phyloP scores from a whole-genome alignment of 2,113 vertebrate genomes.

The Scolopax mira region DNA sequence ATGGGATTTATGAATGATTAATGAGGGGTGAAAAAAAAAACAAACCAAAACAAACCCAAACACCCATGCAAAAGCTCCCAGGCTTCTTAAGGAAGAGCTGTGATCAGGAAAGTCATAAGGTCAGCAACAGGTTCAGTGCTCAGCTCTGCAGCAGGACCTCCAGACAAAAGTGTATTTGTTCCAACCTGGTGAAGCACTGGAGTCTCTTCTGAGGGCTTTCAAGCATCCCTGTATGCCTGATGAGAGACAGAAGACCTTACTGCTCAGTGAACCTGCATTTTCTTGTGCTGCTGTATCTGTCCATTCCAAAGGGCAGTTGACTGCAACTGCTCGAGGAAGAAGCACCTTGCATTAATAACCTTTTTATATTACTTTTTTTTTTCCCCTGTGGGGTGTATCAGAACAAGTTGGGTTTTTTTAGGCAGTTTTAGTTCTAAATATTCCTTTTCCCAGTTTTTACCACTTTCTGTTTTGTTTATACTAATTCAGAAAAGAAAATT shows the following conservation, averaged over 20 bases:
- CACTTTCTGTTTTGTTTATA: not conserved
- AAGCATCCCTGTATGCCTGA: not conserved
- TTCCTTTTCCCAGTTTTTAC: not conserved
- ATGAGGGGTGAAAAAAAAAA: not conserved
- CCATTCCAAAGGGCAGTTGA: not conserved
- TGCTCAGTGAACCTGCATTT: not conserved
- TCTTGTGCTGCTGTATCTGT: not conserved
- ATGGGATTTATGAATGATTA: not conserved
- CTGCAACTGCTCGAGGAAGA: not conserved
- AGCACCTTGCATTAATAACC: rapidly evolving
- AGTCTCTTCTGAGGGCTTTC: not conserved
- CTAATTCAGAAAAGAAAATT: not conserved
- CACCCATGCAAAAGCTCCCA: not conserved
- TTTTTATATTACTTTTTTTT: not conserved
- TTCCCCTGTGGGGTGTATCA: not conserved
- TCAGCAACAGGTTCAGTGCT: not conserved
- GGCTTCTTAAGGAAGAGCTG: not conserved
- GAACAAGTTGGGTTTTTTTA: not conserved
- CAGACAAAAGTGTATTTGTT: not conserved
- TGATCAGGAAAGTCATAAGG: not conserved
- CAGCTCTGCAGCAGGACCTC: not conserved
- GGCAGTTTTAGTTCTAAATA: not conserved
- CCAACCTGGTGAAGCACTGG: not conserved
- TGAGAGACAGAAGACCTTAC: not conserved
- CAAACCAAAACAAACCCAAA: not conserved